These are phyloP conservation scores for Tipula confusa DNA, from an alignment of 2,888 invertebrate genomes.

Conservation along the genomic window DNA sequence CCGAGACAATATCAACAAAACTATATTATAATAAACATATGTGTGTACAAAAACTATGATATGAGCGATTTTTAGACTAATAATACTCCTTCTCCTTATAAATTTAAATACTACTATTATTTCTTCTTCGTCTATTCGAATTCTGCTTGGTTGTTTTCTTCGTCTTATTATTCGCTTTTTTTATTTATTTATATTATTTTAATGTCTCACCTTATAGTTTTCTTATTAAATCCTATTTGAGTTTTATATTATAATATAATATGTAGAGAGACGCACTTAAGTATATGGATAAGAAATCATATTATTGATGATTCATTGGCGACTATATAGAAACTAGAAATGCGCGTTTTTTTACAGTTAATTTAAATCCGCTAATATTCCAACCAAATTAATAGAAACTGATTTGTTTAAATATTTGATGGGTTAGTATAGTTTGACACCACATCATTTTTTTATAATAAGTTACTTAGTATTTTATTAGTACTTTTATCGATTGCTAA, in stretches of 20 bases:
- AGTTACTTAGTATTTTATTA: neutral
- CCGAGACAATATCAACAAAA: neutral
- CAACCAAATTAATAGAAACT: neutral
- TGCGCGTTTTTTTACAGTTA: neutral
- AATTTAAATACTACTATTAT: conserved; percentile 20
- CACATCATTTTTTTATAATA: neutral
- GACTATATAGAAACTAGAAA: too few species aligned
- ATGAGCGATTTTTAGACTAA: neutral
- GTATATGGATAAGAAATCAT: neutral
- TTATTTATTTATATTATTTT: conserved; percentile 10
- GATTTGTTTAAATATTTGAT: neutral
- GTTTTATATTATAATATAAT: neutral
- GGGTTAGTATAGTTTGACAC: neutral
- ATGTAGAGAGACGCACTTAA: neutral
- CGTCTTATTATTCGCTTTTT: neutral
- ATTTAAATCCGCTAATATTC: neutral
- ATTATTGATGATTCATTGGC: neutral
- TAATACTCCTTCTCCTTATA: conserved; percentile 16
- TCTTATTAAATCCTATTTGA: neutral
- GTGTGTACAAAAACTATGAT: neutral
- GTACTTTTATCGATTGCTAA: neutral
- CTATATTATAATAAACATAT: neutral
- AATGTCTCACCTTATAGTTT: conserved; percentile 15
- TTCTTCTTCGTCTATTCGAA: neutral
- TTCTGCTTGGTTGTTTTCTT: neutral